phyloP scores from a whole-genome alignment of 2,888 invertebrate species.

The Dynastes maya region DNA sequence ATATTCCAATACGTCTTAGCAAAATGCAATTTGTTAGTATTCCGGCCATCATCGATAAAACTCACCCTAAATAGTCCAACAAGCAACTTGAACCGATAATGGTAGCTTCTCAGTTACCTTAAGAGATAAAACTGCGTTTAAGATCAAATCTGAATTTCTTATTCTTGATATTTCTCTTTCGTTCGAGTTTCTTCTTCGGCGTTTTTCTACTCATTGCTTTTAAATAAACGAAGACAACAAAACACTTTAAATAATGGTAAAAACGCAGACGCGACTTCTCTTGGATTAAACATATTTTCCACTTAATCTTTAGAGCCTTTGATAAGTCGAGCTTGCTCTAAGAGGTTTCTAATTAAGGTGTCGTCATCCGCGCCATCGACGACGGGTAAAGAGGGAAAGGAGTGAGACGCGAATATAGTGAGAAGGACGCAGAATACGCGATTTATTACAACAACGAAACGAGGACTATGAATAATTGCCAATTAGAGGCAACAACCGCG shows the following conservation, averaged over 20 bases:
- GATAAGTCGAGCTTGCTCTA: slow-evolving; percentile 39
- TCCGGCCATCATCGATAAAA: no score
- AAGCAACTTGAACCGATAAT: no score
- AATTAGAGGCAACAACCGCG: slow-evolving; percentile 37
- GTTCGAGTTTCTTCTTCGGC: background rate
- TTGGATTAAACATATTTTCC: slow-evolving; percentile 36
- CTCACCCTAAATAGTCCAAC: no score
- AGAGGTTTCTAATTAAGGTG: slow-evolving; percentile 41
- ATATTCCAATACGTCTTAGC: no score
- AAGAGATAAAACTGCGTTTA: no score
- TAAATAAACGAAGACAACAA: slow-evolving; percentile 1
- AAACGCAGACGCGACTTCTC: slow-evolving; percentile 16
- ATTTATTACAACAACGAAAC: slow-evolving; percentile 35
- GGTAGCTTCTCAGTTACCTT: no score
- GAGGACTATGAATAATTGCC: slow-evolving; percentile 40
- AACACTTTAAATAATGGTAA: slow-evolving; percentile 28
- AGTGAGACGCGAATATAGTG: background rate
- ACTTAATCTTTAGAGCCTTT: slow-evolving; percentile 38
- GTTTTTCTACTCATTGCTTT: background rate
- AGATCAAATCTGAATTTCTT: no score
- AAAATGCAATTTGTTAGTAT: no score
- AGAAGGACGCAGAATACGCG: slow-evolving; percentile 8
- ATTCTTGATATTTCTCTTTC: no score
- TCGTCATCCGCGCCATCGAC: slow-evolving; percentile 11
- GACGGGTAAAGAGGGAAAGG: background rate